Conservation (phyloP, 2,113 vertebrate species). For the Hippocampus mohnikei region DNA sequence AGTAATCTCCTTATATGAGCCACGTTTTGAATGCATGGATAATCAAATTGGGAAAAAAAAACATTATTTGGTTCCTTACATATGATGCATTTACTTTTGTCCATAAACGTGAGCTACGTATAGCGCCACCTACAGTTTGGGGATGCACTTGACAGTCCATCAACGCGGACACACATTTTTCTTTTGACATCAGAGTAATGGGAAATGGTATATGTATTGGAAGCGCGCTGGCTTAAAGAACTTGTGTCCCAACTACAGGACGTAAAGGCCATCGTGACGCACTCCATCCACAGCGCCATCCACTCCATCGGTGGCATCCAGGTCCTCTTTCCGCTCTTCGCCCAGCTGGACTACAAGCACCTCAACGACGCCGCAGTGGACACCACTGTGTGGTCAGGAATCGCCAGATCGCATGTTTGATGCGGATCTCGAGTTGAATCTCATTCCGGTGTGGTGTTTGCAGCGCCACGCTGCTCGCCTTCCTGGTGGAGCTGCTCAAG, state of each 20-base stretch:
- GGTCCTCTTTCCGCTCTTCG: slow-evolving; percentile 97
- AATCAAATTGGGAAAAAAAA: no score
- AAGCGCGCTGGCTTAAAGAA: no score
- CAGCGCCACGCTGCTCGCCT: slow-evolving; percentile 95
- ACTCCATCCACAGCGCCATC: slow-evolving; percentile 99
- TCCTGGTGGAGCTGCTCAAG: slow-evolving; percentile 96
- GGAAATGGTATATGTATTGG: neutral
- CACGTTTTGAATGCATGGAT: no score
- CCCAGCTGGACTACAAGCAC: slow-evolving; percentile 95
- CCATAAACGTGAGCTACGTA: neutral
- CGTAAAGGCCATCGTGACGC: slow-evolving; percentile 98
- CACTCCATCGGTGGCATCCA: slow-evolving; percentile 98
- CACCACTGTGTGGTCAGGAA: slow-evolving; percentile 89
- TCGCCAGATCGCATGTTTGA: neutral
- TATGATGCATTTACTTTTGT: no score
- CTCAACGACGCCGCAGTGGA: slow-evolving; percentile 94
- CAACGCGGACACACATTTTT: neutral
- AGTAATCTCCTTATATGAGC: no score
- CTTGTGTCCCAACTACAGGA: slow-evolving; percentile 72
- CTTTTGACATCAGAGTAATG: neutral
- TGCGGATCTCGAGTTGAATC: no score
- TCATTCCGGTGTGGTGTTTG: slow-evolving; percentile 24
- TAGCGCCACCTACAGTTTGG: neutral
- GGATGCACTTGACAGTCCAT: neutral
- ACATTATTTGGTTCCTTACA: no score